Conservation (phyloP, 2,888 invertebrate species). For the Nomada lathburiana region DNA sequence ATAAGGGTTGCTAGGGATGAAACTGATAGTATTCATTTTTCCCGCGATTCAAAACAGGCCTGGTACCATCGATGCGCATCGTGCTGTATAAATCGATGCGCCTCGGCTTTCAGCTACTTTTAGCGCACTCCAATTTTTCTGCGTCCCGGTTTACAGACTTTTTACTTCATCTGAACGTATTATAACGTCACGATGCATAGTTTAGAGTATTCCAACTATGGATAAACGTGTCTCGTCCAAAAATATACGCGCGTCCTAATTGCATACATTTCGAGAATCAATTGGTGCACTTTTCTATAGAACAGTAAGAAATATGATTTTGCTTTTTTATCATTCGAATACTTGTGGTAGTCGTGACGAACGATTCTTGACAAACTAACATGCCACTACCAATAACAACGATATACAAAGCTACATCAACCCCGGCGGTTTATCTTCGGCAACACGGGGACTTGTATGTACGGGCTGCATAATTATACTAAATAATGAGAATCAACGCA, state of each 20-base stretch:
- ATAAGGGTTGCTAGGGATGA: not conserved
- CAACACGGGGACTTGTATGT: conserved; percentile 46
- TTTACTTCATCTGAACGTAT: conserved; percentile 26
- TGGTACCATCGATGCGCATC: conserved; percentile 56
- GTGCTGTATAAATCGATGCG: conserved; percentile 66
- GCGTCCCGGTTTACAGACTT: conserved; percentile 40
- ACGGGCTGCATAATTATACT: conserved; percentile 47
- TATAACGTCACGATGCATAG: conserved; percentile 32
- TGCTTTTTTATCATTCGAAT: conserved; percentile 17
- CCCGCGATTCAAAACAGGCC: conserved; percentile 37
- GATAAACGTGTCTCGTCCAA: conserved; percentile 25
- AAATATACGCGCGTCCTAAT: conserved; percentile 4
- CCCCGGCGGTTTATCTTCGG: conserved; percentile 31
- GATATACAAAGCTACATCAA: conserved; percentile 7
- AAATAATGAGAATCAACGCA: conserved; percentile 86
- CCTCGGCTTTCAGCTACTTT: conserved; percentile 61
- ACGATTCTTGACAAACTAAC: conserved; percentile 20
- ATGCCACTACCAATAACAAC: conserved; percentile 26
- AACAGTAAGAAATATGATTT: conserved; percentile 35
- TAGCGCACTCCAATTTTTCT: conserved; percentile 57
- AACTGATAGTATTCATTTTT: conserved; percentile 28
- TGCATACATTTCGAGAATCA: not conserved
- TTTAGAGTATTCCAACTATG: not conserved
- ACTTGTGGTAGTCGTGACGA: conserved; percentile 11
- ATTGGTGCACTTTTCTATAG: conserved; percentile 4